Conservation (phyloP, 2,113 vertebrate species). For the Ophthalmotilapia sp. region DNA sequence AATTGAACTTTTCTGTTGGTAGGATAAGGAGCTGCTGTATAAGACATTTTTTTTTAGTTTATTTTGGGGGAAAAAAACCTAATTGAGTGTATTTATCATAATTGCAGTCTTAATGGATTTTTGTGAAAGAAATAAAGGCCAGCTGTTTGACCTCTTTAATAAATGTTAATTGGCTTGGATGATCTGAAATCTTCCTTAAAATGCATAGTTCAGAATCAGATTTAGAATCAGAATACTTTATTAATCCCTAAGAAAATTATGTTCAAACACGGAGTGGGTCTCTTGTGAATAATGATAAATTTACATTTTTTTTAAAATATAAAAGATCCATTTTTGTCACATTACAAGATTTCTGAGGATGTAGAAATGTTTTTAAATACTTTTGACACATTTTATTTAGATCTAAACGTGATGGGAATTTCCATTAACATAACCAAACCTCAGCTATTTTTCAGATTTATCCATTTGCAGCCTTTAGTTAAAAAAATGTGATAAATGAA, state of each 20-base stretch:
- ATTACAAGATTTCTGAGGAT: not conserved
- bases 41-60: not conserved
- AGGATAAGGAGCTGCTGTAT: not conserved
- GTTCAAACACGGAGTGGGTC: not conserved
- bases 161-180: not conserved
- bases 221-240: not conserved
- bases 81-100: not conserved
- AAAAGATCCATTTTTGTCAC: not conserved
- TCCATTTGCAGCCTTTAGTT: not conserved
- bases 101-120: not conserved
- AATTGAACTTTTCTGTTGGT: not conserved
- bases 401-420: not conserved
- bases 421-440: not conserved
- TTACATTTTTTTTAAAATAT: not conserved
- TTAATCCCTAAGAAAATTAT: not conserved
- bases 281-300: not conserved
- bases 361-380: not conserved
- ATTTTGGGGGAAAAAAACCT: rapidly evolving
- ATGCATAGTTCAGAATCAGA: not conserved
- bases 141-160: not conserved
- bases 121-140: not conserved
- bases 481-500: not conserved
- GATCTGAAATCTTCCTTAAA: not conserved
- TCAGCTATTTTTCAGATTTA: not conserved
- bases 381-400: not conserved